Conservation (phyloP, 1,140 invertebrate genomes). For the Cyclina sinensis region DNA sequence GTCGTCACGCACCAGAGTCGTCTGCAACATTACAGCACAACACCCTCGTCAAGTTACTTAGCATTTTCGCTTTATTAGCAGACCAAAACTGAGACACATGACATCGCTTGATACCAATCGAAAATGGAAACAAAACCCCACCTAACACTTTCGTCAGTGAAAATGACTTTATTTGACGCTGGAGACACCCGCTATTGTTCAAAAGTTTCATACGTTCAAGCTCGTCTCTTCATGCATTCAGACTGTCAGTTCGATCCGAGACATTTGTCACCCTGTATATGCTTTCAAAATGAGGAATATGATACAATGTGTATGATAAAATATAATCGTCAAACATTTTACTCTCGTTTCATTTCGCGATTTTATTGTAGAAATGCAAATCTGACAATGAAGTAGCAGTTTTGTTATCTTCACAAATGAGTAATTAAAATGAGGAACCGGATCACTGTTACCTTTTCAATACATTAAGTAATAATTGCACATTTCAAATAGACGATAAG, state of each 20-base stretch:
- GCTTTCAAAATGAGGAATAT: constrained; percentile 5
- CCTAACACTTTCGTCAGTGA: too few relatives aligned
- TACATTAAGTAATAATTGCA: constrained; percentile 30
- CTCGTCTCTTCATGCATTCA: background rate
- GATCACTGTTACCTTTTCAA: constrained; percentile 11
- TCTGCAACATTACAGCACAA: too few relatives aligned
- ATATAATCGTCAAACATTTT: background rate
- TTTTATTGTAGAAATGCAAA: background rate
- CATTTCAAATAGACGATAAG: constrained; percentile 13
- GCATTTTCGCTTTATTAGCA: too few relatives aligned
- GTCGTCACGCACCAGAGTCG: too few relatives aligned
- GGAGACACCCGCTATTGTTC: too few relatives aligned
- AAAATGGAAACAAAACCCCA: too few relatives aligned
- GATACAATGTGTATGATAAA: background rate
- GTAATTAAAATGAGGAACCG: constrained; percentile 9
- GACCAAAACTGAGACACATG: too few relatives aligned
- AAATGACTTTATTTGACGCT: too few relatives aligned
- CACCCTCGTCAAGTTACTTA: too few relatives aligned
- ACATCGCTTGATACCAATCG: too few relatives aligned
- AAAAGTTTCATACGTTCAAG: background rate
- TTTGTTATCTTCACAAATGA: constrained; percentile 1
- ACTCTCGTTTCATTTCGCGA: background rate
- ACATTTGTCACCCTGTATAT: background rate
- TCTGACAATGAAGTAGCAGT: background rate
- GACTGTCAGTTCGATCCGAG: background rate